Conservation (phyloP, 2,797 vertebrate genomes). For the Typhlichthys subterraneus region DNA sequence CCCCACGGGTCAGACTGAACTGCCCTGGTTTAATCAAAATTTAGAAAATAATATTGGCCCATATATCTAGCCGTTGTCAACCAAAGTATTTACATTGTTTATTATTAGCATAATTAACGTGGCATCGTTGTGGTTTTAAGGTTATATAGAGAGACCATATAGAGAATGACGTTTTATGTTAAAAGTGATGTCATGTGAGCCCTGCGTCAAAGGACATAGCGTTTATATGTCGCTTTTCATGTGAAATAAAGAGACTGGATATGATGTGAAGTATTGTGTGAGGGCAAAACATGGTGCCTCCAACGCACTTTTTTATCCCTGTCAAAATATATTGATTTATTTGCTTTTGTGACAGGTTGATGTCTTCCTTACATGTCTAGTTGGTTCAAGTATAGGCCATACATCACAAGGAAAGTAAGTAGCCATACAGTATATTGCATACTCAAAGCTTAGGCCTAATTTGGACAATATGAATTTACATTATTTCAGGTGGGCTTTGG, state of each 20-base stretch:
- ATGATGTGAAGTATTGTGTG: conserved; percentile 59
- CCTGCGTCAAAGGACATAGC: conserved; percentile 23
- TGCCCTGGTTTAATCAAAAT: too few relatives aligned
- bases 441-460: too few relatives aligned
- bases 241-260: conserved; percentile 66
- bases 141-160: not conserved
- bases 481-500: too few relatives aligned
- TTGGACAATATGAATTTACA: too few relatives aligned
- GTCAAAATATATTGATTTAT: conserved; percentile 81
- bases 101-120: not conserved
- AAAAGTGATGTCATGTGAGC: conserved; percentile 1
- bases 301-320: conserved; percentile 75
- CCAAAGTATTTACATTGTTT: too few relatives aligned
- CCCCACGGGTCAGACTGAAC: too few relatives aligned
- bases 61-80: too few relatives aligned
- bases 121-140: not conserved
- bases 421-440: not conserved
- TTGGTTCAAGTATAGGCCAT: conserved; percentile 42
- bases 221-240: conserved; percentile 45
- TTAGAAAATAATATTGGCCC: too few relatives aligned
- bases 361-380: conserved; percentile 72
- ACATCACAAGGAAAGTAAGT: conserved; percentile 18
- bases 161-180: not conserved
- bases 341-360: conserved; percentile 70
- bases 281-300: conserved; percentile 70